Base-by-base conservation (phyloP, 1,140 invertebrate genomes). In the Bombus haemorrhoidalis region DNA sequence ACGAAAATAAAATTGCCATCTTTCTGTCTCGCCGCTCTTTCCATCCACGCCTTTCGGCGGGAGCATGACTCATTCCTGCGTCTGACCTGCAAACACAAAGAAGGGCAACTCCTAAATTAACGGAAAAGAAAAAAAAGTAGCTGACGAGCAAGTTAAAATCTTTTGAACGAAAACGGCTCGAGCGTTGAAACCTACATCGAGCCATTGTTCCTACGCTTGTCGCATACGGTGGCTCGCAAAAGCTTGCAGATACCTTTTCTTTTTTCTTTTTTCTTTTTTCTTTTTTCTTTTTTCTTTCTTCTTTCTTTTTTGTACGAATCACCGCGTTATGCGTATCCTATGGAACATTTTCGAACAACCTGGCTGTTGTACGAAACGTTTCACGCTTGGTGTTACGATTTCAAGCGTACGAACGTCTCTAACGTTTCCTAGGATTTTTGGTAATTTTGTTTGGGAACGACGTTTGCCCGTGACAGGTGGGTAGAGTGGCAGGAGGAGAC, bases 1-100 rank as follows among this genome's bases (percentile, higher is more conserved):
- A 91, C 90, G 74, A 87, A 91, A 91, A 91, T 91, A 91, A 91
- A 85, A 79, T 84, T 90, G 79, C 81, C 90, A 89, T 91, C 80
- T 87, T 91, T 86, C 80, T 81, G 88, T 90, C 89, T 81, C 72
- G 80, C 72, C 82, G 82, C 43, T 82, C 82, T 89, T 89, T 87
- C 82, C 76, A 88, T 85, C 77, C 81, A 62, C 47, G 77, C 86
- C 75, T 90, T 89, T 85, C 84, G 80, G 47, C 76, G 43, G n/a
- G 37, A 72, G 66, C 64, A 10, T 87, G 62, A 68, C 83, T 83
- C 73, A 77, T 32, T 41, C 62, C 64, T 5, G 22, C 59, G 57
- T 82, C 59, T 75, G 57, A 75, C 57, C 81, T 62, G 72, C 34
- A 66, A 83, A 76, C 59, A 83, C 81, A 75, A 75, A 75, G 81